These are phyloP conservation scores for Aphelocoma californica DNA, from an alignment of 2,797 vertebrate genomes.

Conservation along the genomic window DNA sequence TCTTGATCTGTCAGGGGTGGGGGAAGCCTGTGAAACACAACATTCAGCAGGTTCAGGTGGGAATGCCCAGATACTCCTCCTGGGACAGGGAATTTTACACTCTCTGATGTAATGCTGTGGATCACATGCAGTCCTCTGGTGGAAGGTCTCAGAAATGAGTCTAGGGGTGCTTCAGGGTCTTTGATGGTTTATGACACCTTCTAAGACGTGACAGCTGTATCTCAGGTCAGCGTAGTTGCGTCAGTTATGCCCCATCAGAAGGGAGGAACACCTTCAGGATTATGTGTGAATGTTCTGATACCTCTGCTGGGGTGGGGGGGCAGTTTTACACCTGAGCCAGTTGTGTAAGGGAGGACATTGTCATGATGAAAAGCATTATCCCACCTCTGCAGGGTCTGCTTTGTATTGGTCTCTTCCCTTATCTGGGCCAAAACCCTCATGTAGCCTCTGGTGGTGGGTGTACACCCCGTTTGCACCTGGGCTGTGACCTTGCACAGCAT, in stretches of 20 bases:
- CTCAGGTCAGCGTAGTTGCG: fast-evolving
- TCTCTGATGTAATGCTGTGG: background rate
- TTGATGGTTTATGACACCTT: background rate
- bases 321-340: background rate
- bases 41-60: background rate
- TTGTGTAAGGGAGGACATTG: background rate
- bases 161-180: background rate
- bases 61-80: background rate
- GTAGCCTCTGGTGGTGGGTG: background rate
- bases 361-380: background rate
- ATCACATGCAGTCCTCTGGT: background rate
- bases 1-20: background rate
- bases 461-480: background rate
- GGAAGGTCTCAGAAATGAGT: background rate
- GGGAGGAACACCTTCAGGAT: background rate
- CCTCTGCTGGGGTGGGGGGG: too few species aligned
- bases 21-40: fast-evolving
- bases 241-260: background rate
- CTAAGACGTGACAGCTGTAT: background rate
- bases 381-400: background rate
- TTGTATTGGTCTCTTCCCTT: background rate
- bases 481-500: background rate
- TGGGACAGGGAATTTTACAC: background rate
- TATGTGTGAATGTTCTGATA: background rate
- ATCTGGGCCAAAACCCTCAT: background rate